phyloP scores from a whole-genome alignment of 2,797 vertebrate genomes.

The Saxicola maurus region DNA sequence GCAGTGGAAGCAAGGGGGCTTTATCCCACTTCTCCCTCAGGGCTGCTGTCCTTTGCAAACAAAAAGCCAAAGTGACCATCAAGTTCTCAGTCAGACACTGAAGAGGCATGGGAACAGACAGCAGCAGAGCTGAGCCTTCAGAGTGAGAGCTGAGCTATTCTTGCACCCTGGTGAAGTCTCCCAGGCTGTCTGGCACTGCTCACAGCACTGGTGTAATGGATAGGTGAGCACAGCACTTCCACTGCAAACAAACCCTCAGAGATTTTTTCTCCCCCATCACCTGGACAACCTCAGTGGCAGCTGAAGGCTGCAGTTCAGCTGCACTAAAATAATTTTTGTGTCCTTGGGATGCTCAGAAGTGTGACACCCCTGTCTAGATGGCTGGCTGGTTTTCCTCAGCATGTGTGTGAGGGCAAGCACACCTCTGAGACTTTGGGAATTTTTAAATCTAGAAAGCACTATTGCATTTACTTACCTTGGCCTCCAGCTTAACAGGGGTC shows the following conservation, averaged over 20 bases:
- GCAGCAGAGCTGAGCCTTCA: not conserved
- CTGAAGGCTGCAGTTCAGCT: not conserved
- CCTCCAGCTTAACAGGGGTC: conserved; percentile 13
- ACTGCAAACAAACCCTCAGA: not conserved
- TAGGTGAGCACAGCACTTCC: not conserved
- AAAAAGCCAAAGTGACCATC: not conserved
- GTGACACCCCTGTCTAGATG: not conserved
- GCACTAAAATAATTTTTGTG: not conserved
- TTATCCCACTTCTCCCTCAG: not conserved
- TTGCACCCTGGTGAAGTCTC: not conserved
- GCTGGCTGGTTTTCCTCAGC: not conserved
- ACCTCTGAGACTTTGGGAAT: not conserved
- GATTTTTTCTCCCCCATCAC: not conserved
- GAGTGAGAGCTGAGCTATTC: not conserved
- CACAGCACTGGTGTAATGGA: not conserved
- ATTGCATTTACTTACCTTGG: conserved; percentile 19
- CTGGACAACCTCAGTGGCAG: not conserved
- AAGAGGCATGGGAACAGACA: not conserved
- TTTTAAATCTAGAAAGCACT: conserved; percentile 3
- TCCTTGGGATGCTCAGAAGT: not conserved
- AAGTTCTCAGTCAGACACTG: not conserved
- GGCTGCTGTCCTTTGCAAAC: not conserved
- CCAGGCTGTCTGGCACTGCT: not conserved
- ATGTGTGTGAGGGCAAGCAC: not conserved
- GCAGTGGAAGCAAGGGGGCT: not conserved